phyloP scores from a whole-genome alignment of 23 tunicate genomes.

The Botrylloides violaceus region DNA sequence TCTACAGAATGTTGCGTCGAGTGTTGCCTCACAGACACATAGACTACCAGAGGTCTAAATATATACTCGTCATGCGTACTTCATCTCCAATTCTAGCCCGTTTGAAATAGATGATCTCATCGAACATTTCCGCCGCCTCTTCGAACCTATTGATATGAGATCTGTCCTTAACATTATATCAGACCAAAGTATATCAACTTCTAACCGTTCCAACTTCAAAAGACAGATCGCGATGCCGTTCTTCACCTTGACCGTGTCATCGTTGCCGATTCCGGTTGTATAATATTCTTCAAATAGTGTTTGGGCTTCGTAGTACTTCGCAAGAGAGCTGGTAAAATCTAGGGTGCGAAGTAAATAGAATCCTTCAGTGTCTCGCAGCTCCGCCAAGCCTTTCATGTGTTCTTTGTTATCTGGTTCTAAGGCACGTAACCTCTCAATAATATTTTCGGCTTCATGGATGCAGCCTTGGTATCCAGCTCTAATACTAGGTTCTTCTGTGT shows the following conservation, averaged over 20 bases:
- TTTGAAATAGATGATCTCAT: neutral
- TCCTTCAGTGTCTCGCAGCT: neutral
- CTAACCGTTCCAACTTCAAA: neutral
- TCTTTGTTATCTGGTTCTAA: neutral
- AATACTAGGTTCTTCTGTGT: neutral
- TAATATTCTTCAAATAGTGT: neutral
- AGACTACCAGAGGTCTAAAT: neutral
- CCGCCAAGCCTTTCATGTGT: neutral
- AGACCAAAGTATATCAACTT: neutral
- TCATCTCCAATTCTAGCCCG: neutral
- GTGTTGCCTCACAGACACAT: too few relatives aligned
- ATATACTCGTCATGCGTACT: neutral
- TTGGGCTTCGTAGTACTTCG: neutral
- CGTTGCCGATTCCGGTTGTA: neutral
- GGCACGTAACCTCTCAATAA: neutral
- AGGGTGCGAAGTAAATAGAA: neutral
- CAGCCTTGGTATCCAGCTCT: neutral
- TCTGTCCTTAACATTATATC: neutral
- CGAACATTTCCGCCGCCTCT: neutral
- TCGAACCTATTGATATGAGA: too few relatives aligned
- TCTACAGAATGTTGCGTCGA: too few relatives aligned
- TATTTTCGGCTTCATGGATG: neutral
- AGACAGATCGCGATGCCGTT: slow-evolving; percentile 3
- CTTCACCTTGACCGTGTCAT: slow-evolving; percentile 2
- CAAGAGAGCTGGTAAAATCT: neutral